Evolutionary conservation across 1,140 invertebrate genomes (phyloP).

Genomic region (Drosophila ironensis): DNA sequence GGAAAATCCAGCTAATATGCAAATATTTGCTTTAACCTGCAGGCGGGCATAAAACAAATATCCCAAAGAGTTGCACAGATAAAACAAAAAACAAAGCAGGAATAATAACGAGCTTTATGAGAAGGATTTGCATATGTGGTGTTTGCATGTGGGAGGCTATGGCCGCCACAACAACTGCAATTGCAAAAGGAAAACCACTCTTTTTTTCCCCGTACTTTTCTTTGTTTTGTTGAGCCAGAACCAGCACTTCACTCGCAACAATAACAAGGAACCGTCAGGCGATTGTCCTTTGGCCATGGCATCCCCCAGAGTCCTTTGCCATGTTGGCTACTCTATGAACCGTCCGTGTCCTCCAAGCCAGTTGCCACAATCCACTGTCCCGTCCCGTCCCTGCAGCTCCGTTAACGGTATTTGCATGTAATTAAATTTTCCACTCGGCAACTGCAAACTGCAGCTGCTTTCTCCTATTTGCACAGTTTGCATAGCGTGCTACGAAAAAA

Average conservation of each 20-base stretch:
- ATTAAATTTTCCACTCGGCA: constrained; percentile 71
- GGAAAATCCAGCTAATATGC: constrained; percentile 37
- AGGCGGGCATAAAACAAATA: constrained; percentile 34
- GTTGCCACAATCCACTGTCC: constrained; percentile 11
- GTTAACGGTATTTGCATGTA: constrained; percentile 72
- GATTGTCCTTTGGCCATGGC: constrained; percentile 42
- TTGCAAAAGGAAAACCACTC: constrained; percentile 32
- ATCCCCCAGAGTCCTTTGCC: constrained; percentile 24
- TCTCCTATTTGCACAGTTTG: constrained; percentile 59
- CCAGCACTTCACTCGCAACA: constrained; percentile 27
- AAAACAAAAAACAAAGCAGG: constrained; percentile 25
- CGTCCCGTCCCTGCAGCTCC: too few relatives aligned
- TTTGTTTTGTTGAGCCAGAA: constrained; percentile 3
- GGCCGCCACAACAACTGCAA: constrained; percentile 30
- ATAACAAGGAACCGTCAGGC: constrained; percentile 34
- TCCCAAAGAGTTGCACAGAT: constrained; percentile 28
- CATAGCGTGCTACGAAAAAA: constrained; percentile 52
- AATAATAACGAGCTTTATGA: constrained; percentile 43
- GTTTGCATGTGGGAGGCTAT: constrained; percentile 18
- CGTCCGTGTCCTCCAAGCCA: not conserved
- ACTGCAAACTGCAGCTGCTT: constrained; percentile 63
- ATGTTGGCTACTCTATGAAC: constrained; percentile 14
- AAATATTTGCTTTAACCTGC: constrained; percentile 44
- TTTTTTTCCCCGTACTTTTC: not conserved
- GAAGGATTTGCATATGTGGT: constrained; percentile 32